Conservation (phyloP, 2,113 vertebrate genomes). For the Benitochromis conjunctus region DNA sequence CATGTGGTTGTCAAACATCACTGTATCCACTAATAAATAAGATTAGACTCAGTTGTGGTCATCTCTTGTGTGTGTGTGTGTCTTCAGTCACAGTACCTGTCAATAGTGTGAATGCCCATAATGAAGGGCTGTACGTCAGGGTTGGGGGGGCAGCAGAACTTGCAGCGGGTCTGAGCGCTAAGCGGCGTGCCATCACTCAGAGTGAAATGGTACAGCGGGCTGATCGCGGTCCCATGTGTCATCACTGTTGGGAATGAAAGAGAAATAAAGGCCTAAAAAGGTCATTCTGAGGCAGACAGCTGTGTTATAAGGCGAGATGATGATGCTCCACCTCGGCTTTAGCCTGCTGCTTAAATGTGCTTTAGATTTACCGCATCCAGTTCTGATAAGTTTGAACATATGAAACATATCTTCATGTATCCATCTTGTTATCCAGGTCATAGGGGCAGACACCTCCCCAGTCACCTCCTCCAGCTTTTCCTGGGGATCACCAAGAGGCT, state of each 20-base stretch:
- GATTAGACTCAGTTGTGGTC: neutral
- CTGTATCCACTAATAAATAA: neutral
- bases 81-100: slow-evolving; percentile 77
- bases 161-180: slow-evolving; percentile 95
- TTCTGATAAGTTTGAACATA: neutral
- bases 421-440: neutral
- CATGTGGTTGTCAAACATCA: neutral
- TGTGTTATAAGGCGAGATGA: neutral
- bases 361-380: neutral
- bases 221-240: slow-evolving; percentile 91
- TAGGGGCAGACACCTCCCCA: neutral
- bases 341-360: neutral
- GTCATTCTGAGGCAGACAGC: neutral
- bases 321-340: neutral
- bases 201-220: slow-evolving; percentile 94
- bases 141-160: slow-evolving; percentile 92
- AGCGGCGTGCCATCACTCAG: slow-evolving; percentile 89
- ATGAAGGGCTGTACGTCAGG: slow-evolving; percentile 94
- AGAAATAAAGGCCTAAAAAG: neutral
- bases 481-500: neutral
- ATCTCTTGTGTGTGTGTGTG: neutral
- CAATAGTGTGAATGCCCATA: slow-evolving; percentile 96
- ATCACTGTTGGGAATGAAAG: slow-evolving; percentile 78
- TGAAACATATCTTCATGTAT: neutral
- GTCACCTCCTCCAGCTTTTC: neutral